Evolutionary conservation across 2,888 invertebrate species (phyloP).

Genomic region (Nephrotoma flavescens): DNA sequence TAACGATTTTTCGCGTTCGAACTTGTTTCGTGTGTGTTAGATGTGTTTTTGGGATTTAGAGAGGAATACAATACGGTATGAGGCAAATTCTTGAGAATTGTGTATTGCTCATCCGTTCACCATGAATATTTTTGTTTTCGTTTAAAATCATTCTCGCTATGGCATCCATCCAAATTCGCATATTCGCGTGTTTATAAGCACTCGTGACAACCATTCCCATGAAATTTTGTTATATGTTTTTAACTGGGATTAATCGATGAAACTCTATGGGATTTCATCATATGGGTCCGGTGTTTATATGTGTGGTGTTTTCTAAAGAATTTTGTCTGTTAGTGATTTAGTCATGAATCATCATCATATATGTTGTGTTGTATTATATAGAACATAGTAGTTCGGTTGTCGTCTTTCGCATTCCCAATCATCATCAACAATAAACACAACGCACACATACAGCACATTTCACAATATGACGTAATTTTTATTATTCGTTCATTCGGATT

Average conservation of each 20-base stretch:
- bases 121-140: background rate
- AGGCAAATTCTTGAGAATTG: background rate
- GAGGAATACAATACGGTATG: background rate
- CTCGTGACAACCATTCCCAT: background rate
- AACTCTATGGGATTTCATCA: background rate
- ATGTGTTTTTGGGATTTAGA: background rate
- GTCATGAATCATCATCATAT: background rate
- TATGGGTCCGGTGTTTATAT: background rate
- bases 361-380: background rate
- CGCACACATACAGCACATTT: background rate
- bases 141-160: background rate
- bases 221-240: background rate
- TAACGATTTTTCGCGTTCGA: background rate
- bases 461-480: background rate
- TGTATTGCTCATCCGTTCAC: background rate
- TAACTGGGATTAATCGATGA: background rate
- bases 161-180: background rate
- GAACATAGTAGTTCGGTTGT: background rate
- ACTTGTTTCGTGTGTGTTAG: background rate
- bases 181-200: background rate
- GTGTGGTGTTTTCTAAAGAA: background rate
- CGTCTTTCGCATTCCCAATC: background rate
- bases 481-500: background rate
- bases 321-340: background rate
- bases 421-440: background rate